These are phyloP conservation scores for Piprites chloris DNA, from an alignment of 2,113 vertebrate genomes.

Conservation along the genomic window DNA sequence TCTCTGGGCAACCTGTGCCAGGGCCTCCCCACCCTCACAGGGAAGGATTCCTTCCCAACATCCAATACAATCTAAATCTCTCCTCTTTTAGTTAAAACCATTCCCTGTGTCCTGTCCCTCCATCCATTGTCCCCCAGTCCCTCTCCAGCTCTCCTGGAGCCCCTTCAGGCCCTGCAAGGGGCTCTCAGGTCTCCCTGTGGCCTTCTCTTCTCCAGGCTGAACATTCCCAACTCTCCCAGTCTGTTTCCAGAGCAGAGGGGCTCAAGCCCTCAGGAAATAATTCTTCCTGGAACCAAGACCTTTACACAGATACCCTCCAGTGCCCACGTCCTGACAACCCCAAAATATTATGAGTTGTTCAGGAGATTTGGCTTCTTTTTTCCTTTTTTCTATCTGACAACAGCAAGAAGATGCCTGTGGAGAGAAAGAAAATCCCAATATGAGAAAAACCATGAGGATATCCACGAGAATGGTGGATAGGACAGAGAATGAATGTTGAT, in stretches of 20 bases:
- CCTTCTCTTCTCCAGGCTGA: not conserved
- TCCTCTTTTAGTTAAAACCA: not conserved
- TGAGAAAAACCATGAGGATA: not conserved
- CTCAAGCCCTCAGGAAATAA: not conserved
- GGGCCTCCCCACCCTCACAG: not conserved
- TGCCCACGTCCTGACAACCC: not conserved
- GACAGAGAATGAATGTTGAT: not conserved
- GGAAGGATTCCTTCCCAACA: fast-evolving
- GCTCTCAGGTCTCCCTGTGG: not conserved
- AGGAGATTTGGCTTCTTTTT: not conserved
- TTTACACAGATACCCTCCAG: not conserved
- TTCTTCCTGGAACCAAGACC: not conserved
- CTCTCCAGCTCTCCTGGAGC: not conserved
- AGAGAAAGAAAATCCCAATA: not conserved
- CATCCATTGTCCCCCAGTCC: not conserved
- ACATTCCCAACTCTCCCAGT: not conserved
- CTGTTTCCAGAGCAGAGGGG: not conserved
- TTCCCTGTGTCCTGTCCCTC: not conserved
- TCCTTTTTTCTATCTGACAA: not conserved
- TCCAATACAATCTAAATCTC: not conserved
- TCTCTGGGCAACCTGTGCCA: not conserved
- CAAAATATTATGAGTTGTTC: not conserved
- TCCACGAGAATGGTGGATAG: not conserved
- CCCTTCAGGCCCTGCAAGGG: not conserved
- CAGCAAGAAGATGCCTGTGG: not conserved